A percentile compares a stretch with the other conserved stretches of the same genome.
phyloP scores from a whole-genome alignment of 2,888 invertebrate genomes.

The Cryptocheilus praepositus region DNA sequence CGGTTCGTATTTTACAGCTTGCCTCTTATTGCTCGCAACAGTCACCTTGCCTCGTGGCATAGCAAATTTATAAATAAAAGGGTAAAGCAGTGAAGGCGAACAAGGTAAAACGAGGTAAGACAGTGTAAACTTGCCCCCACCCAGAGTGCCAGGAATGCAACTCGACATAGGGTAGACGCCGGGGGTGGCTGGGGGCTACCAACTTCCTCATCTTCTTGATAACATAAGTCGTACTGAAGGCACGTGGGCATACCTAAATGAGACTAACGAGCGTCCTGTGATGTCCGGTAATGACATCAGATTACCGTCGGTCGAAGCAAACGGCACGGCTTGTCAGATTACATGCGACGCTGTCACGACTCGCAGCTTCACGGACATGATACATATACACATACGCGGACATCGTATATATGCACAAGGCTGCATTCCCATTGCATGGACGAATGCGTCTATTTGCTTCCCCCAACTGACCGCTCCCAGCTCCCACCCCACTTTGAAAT shows the following conservation, averaged over 20 bases:
- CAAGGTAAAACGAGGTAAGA: too few relatives aligned
- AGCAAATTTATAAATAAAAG: too few relatives aligned
- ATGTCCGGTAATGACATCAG: slow-evolving; percentile 73
- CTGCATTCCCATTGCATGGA: too few relatives aligned
- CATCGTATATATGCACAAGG: too few relatives aligned
- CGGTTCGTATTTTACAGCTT: too few relatives aligned
- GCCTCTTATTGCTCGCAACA: too few relatives aligned
- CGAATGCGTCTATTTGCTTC: not conserved
- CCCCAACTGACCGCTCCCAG: not conserved
- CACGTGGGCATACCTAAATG: slow-evolving; percentile 70
- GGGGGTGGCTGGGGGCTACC: not conserved
- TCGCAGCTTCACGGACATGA: too few relatives aligned
- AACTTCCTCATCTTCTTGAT: slow-evolving; percentile 14
- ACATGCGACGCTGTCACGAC: slow-evolving; percentile 61
- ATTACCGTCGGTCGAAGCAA: slow-evolving; percentile 56
- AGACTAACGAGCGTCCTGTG: slow-evolving; percentile 74
- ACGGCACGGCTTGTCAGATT: slow-evolving; percentile 61
- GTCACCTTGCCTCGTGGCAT: too few relatives aligned
- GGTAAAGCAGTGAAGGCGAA: too few relatives aligned
- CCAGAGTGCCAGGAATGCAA: not conserved
- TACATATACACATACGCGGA: too few relatives aligned
- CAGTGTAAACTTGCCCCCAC: too few relatives aligned
- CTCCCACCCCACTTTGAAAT: slow-evolving; percentile 5
- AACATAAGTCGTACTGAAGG: slow-evolving; percentile 9
- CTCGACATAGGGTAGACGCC: not conserved